Base-by-base conservation (phyloP, 2,797 vertebrate species). In the Sternarchorhynchus goeldii region DNA sequence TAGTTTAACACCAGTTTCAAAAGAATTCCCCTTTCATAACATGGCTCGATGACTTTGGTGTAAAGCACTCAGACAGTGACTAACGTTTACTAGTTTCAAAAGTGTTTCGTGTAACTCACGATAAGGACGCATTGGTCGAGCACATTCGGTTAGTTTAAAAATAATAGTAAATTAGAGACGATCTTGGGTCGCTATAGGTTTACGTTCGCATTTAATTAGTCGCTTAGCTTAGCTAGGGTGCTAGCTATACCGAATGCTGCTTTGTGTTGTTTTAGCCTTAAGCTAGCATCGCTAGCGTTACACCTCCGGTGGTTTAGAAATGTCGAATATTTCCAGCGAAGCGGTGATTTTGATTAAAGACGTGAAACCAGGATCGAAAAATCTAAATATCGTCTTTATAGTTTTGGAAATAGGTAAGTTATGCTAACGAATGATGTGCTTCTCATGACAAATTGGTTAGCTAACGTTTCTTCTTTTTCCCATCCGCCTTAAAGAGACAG, bases 321-420 rank as follows among this genome's bases (percentile, higher is more conserved):
- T 94, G 93, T 92, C 93, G 92, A 93, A 91, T 82, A 86, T 93
- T 80, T 84, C 93, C 86, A 94, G 83, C 91, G 96, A 98, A 81
- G 91, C 93, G 41, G 87, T 93, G 87, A 88, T 95, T 84, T 92
- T 97, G 84, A 92, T 99, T 88, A 99, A 97, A 95, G 97, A 99
- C 80, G 97, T 98, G 91, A 98, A 97, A 91, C 90, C 97, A 41
- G 97, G 97, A 83, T 93, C 94, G 89, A 99, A 99, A 95, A 99
- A 99, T 85, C 90, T 99, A 91, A 97, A 97, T 93, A 95, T 99
- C 92, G 91, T 99, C 84, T 99, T 99, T 95, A 99, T 99, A 95
- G 97, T 99, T 82, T 93, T 99, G 95, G 97, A 99, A 91, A 99
- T 99, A 86, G 97, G 97, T 99, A 94, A 99, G 97, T 96, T 88